These are phyloP conservation scores for Callyntrura sp. DNA, from an alignment of 2,888 invertebrate species.

Conservation along the genomic window DNA sequence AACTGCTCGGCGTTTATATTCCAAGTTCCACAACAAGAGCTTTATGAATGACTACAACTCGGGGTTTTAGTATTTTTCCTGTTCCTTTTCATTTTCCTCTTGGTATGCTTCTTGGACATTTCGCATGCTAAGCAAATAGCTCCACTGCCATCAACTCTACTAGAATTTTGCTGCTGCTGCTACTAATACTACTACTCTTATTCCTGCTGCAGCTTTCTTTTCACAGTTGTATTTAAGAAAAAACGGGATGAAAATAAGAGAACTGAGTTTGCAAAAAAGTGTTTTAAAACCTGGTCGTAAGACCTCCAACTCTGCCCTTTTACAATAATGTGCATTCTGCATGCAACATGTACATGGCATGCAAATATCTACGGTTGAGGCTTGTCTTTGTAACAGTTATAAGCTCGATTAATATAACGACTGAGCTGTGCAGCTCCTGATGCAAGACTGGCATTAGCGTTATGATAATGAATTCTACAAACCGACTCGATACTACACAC, in stretches of 20 bases:
- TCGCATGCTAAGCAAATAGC: constrained; percentile 29
- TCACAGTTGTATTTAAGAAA: not conserved
- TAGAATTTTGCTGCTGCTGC: not conserved
- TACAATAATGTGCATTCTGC: not conserved
- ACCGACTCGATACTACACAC: not conserved
- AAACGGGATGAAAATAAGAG: constrained; percentile 7
- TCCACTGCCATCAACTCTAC: not conserved
- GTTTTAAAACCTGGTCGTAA: not conserved
- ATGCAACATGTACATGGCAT: not conserved
- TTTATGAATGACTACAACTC: constrained; percentile 3
- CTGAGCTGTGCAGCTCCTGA: not conserved
- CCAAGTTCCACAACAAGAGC: constrained; percentile 51
- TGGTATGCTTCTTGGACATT: not conserved
- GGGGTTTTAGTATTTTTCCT: not conserved
- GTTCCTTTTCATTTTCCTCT: not conserved
- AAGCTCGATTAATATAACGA: not conserved
- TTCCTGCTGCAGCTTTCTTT: not conserved
- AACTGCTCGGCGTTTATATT: constrained; percentile 68
- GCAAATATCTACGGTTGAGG: no score
- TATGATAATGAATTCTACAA: not conserved
- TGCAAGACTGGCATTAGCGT: not conserved
- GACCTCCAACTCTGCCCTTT: not conserved
- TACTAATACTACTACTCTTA: no score
- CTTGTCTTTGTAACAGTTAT: not conserved
- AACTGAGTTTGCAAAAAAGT: constrained; percentile 17